Conservation (phyloP, 1,140 invertebrate species). For the Oncopodura yosiiana region DNA sequence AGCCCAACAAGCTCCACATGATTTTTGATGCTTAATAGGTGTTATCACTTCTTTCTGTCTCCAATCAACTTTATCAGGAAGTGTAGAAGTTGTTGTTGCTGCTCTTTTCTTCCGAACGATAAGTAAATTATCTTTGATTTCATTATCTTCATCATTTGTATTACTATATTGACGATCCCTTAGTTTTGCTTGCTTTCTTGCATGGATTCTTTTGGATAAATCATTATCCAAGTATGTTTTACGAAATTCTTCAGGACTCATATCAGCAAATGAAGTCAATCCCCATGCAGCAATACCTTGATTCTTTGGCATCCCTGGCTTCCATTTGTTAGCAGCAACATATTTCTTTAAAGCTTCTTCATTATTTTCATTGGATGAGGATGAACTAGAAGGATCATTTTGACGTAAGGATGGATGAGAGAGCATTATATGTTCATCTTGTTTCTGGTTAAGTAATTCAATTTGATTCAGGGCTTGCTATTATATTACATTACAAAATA, state of each 20-base stretch:
- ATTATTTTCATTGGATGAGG: not conserved
- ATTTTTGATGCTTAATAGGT: constrained; percentile 58
- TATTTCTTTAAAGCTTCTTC: not conserved
- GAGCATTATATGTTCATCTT: constrained; percentile 7
- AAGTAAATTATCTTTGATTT: constrained; percentile 13
- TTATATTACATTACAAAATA: constrained; percentile 1
- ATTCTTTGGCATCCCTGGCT: constrained; percentile 28
- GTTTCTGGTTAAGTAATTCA: constrained; percentile 48
- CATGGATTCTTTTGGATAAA: constrained; percentile 35
- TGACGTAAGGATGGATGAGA: not conserved
- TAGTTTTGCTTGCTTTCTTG: constrained; percentile 32
- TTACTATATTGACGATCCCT: constrained; percentile 32
- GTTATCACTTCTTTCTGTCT: constrained; percentile 57
- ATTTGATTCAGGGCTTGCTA: constrained; percentile 53
- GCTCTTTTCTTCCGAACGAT: constrained; percentile 31
- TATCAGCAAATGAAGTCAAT: constrained; percentile 61
- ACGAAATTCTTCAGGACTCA: constrained; percentile 59
- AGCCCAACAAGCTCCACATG: constrained; percentile 80
- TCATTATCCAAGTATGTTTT: constrained; percentile 43
- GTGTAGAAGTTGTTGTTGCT: not conserved
- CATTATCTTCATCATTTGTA: constrained; percentile 27
- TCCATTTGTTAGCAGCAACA: not conserved
- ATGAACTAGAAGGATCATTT: not conserved
- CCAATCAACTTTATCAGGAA: constrained; percentile 44
- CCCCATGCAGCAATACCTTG: constrained; percentile 41